phyloP scores from a whole-genome alignment of 2,888 invertebrate species.

The Conistra vaccinii region DNA sequence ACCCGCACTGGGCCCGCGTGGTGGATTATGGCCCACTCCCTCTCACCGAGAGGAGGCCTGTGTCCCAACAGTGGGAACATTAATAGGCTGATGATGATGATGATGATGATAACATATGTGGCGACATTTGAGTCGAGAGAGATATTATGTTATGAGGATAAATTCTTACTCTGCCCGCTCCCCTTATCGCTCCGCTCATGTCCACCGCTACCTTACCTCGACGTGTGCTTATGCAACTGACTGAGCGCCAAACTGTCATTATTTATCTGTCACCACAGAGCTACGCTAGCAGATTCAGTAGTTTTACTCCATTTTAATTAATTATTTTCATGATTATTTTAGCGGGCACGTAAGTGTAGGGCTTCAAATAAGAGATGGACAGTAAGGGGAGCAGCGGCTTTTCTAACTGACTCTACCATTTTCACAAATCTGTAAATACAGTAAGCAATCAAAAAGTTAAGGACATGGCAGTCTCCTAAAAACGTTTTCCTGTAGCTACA shows the following conservation, averaged over 20 bases:
- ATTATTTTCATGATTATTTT: not conserved
- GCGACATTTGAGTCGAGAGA: not conserved
- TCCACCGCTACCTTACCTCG: conserved; percentile 5
- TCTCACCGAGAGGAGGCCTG: too few relatives aligned
- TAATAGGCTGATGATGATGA: too few relatives aligned
- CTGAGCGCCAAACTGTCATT: conserved; percentile 26
- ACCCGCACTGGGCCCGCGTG: too few relatives aligned
- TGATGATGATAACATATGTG: not conserved
- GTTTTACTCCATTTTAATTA: conserved; percentile 4
- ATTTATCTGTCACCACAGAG: conserved; percentile 30
- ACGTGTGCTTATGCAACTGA: conserved; percentile 19
- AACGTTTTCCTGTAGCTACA: not conserved
- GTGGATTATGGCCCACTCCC: too few relatives aligned
- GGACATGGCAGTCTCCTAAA: not conserved
- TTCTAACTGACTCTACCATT: not conserved
- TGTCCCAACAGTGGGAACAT: too few relatives aligned
- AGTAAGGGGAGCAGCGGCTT: not conserved
- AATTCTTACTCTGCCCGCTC: not conserved
- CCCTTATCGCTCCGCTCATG: conserved; percentile 14
- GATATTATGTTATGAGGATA: not conserved
- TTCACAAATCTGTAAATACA: not conserved
- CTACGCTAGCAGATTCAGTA: conserved; percentile 10
- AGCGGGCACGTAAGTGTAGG: too few relatives aligned
- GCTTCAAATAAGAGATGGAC: not conserved
- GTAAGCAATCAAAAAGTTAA: not conserved